Percentiles rank a stretch among this genome's conserved stretches.
Conservation (phyloP, 2,888 invertebrate genomes). For the Yponomeuta sedellus region DNA sequence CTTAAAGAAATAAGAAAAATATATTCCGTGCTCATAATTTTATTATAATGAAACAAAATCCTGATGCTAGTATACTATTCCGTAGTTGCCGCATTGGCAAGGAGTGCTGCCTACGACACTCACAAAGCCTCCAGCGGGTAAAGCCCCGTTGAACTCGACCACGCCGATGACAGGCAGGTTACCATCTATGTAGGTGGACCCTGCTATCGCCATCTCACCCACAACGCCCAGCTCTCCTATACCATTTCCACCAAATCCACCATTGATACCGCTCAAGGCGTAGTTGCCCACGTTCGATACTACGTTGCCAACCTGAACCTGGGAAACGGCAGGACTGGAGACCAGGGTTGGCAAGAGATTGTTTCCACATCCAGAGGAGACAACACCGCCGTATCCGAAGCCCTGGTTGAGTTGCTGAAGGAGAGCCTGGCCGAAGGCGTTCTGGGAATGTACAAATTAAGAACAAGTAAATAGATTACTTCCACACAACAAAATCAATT, state of each 20-base stretch:
- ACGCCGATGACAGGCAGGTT: constrained; percentile 35
- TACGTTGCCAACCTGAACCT: not conserved
- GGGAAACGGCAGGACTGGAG: not conserved
- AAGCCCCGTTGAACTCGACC: constrained; percentile 31
- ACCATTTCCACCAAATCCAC: constrained; percentile 29
- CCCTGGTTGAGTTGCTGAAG: not conserved
- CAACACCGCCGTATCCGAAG: not conserved
- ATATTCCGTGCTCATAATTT: too few species aligned
- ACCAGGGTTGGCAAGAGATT: not conserved
- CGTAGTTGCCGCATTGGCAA: not conserved
- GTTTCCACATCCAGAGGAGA: not conserved
- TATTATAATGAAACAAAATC: too few species aligned
- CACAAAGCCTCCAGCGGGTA: constrained; percentile 34
- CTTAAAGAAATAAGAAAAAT: too few species aligned
- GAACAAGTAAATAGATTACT: too few species aligned
- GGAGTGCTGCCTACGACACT: constrained; percentile 27
- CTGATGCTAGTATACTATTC: not conserved
- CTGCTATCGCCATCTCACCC: constrained; percentile 32
- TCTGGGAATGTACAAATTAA: not conserved
- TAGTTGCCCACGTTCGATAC: not conserved
- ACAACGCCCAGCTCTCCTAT: constrained; percentile 29
- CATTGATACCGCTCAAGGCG: not conserved
- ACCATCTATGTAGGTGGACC: constrained; percentile 32
- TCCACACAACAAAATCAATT: too few species aligned
- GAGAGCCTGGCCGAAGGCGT: not conserved